Base-by-base conservation (phyloP, 2,888 invertebrate species). In the Aphodius granarius region DNA sequence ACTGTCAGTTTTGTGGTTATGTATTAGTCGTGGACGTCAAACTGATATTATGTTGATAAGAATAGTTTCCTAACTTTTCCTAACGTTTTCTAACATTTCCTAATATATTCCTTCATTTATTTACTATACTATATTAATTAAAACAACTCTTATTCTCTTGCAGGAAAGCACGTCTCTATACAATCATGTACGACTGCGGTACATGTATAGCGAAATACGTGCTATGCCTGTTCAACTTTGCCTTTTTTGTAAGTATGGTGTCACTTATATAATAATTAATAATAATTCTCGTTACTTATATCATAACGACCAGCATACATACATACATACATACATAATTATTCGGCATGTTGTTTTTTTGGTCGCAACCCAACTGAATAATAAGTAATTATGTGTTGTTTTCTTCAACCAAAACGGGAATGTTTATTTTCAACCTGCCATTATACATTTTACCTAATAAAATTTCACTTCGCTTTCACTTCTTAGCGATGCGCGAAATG, bases 141-240 rank as follows among this genome's bases (percentile, higher is more conserved):
- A n/a, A n/a, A n/a, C n/a, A n/a, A n/a, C 66, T 43, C 63, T 19
- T n/a, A 22, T 75, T 71, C 16, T 43, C 16, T 75, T 76, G 66
- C 74, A 64, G n/a, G 23, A 63, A 18, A 62, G 21, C 19, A 21
- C 43, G 73, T 20, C 65, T 63, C 19, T 65, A 62, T 76, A 76
- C 62, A 18, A 82, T 82, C 81, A 81, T 82, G 21, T 82, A 81
- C 78, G 91, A 91, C 85, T 91, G 91, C 82, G 90, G 90, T 79
- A 89, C 92, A 78, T 91, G 90, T 86, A 88, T 92, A 85, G 92
- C 92, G 83, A 93, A 93, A 88, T 93, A 93, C 87, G 89, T 92
- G 80, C 88, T 93, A 77, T 93, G 93, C 87, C 88, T 92, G 84
- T 92, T 93, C 88, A 93, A 93, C 87, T 93, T 93, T 84, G 85